Base-by-base conservation (phyloP, 2,888 invertebrate species). In the Athripsodes cinereus region DNA sequence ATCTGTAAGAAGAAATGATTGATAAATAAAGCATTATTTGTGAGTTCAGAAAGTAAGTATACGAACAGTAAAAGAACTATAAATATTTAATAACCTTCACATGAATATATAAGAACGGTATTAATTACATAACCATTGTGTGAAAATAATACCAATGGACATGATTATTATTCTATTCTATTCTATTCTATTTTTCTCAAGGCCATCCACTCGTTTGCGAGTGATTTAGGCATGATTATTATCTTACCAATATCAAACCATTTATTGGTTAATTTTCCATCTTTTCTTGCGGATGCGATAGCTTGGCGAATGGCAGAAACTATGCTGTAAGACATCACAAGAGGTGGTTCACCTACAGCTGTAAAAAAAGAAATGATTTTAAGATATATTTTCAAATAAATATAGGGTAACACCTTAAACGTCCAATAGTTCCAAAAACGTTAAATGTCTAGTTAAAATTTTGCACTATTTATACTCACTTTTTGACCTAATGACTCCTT, bases 271-370 rank as follows among this genome's bases (percentile, higher is more conserved):
- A 75, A 65, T 22, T 84, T 85, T 2, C 83, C 81, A 61, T 90
- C 88, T 22, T 74, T 68, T 52, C 89, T 78, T 0, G 87, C 85
- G 0, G 85, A 79, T 61, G 84, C 78, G 2, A 90, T 69, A 0
- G 90, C 88, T 64, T 87, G 77, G 18, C 88, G 78, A 5, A 90
- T 71, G 0, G 88, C 90, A 61, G 87, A 79, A 0, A 84, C 78
- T 6, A 82, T 70, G 0, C 76, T 74, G 1, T 79, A 69, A 0
- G 81, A 69, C 55, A 85, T 67, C 63, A 81, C 82, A 1, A 83
- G 68, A 0, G 85, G 76, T n/a, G 85, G 85, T 66, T 86, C 86
- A 1, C 83, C 84, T n/a, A 82, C 80, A 2, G 84, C 85, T 86
- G 62, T 19, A 71, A n/a, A n/a, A 26, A 6, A 10, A 10, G 10